Conservation (phyloP, 2,797 vertebrate species). For the Sebastes trivittatus region DNA sequence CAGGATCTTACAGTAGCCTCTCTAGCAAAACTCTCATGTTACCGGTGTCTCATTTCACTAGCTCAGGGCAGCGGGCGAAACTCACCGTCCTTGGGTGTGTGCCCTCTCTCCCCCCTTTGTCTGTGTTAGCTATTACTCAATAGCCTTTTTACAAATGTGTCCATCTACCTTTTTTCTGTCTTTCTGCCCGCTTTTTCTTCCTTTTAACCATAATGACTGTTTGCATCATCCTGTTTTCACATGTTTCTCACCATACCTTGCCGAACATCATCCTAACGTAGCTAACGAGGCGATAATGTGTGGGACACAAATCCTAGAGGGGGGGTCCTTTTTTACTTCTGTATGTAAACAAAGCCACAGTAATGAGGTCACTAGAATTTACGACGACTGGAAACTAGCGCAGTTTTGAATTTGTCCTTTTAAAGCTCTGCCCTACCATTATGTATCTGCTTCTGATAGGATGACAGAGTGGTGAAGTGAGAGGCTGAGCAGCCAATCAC, state of each 20-base stretch:
- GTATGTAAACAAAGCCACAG: slow-evolving; percentile 6
- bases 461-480: neutral
- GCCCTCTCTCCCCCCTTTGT: slow-evolving; percentile 67
- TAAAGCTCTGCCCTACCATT: neutral
- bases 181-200: neutral
- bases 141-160: slow-evolving; percentile 29
- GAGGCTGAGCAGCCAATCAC: neutral
- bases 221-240: neutral
- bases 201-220: neutral
- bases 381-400: neutral
- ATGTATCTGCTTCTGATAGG: neutral
- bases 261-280: neutral
- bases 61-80: slow-evolving; percentile 78
- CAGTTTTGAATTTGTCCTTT: neutral
- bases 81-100: slow-evolving; percentile 71
- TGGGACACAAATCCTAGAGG: slow-evolving; percentile 13
- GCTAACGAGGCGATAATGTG: slow-evolving; percentile 3
- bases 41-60: slow-evolving; percentile 82
- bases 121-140: slow-evolving; percentile 48
- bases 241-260: neutral
- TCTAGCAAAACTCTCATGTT: slow-evolving; percentile 77
- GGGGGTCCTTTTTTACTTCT: neutral
- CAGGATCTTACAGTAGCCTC: slow-evolving; percentile 75
- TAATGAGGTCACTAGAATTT: slow-evolving; percentile 15
- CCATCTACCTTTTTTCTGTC: slow-evolving; percentile 16